These are phyloP conservation scores for Apaloderma vittatum DNA, from an alignment of 2,113 vertebrate genomes.

Conservation along the genomic window DNA sequence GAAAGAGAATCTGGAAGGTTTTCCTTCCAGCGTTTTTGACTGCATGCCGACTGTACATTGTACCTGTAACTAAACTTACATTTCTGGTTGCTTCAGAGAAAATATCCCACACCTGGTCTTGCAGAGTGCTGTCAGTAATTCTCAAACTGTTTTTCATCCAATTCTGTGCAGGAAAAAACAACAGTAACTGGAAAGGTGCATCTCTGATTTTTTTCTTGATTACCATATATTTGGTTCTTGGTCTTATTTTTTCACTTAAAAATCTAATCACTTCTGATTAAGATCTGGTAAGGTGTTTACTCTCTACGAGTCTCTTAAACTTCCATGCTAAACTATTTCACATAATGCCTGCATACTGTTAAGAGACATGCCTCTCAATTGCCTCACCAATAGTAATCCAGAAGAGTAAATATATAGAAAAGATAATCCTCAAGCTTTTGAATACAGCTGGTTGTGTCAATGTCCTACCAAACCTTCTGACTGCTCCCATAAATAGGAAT, in stretches of 20 bases:
- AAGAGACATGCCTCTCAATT: background rate
- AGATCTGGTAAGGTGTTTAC: background rate
- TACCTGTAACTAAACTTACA: constrained; percentile 77
- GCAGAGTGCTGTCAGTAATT: constrained; percentile 80
- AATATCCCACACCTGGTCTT: constrained; percentile 92
- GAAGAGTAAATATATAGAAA: background rate
- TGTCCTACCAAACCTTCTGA: background rate
- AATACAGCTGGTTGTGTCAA: background rate
- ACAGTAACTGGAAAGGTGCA: background rate
- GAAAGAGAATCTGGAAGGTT: background rate
- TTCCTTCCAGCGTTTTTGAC: background rate
- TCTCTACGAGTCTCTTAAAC: background rate
- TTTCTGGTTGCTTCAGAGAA: constrained; percentile 82
- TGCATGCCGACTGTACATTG: background rate
- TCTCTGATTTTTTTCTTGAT: background rate
- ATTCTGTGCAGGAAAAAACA: constrained; percentile 80
- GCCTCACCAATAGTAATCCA: background rate
- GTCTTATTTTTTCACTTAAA: background rate
- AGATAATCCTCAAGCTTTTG: background rate
- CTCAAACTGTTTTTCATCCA: constrained; percentile 97
- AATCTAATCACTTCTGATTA: background rate
- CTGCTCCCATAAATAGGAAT: background rate
- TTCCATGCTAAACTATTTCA: background rate
- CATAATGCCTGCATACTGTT: accelerated
- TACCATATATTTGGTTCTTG: background rate